Evolutionary conservation across 1,140 invertebrate species (phyloP).

Genomic region (Mylabris phalerata): DNA sequence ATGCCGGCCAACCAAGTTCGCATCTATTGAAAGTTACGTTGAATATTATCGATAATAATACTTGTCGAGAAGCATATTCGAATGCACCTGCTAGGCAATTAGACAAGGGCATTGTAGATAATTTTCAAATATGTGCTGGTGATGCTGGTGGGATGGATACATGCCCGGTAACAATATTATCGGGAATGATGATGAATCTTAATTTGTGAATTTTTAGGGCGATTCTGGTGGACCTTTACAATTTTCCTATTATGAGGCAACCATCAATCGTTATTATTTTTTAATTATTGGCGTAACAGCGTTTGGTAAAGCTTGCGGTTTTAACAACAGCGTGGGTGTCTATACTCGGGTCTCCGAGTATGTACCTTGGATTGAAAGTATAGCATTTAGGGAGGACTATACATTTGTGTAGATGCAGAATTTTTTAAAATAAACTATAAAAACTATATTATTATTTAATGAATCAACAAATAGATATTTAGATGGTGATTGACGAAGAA

Average conservation of each 20-base stretch:
- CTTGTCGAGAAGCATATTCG: constrained; percentile 21
- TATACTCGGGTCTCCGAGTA: constrained; percentile 58
- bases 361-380: constrained; percentile 57
- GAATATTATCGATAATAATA: constrained; percentile 30
- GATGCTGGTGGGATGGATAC: constrained; percentile 22
- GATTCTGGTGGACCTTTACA: constrained; percentile 61
- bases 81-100: constrained; percentile 2
- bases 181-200: too few species aligned
- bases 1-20: constrained; percentile 37
- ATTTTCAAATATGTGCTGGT: constrained; percentile 25
- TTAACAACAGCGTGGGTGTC: constrained; percentile 48
- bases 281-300: constrained; percentile 55
- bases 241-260: constrained; percentile 10
- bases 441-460: too few species aligned
- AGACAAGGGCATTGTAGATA: constrained; percentile 16
- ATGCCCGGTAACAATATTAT: constrained; percentile 8
- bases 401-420: too few species aligned
- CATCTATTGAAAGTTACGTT: constrained; percentile 47
- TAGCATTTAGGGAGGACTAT: constrained; percentile 26
- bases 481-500: constrained; percentile 20
- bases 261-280: constrained; percentile 39
- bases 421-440: too few species aligned
- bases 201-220: constrained; percentile 34
- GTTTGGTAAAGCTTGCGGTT: constrained; percentile 51
- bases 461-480: constrained; percentile 39